Conservation (phyloP, 2,113 vertebrate species). For the Emydocephalus ijimae region DNA sequence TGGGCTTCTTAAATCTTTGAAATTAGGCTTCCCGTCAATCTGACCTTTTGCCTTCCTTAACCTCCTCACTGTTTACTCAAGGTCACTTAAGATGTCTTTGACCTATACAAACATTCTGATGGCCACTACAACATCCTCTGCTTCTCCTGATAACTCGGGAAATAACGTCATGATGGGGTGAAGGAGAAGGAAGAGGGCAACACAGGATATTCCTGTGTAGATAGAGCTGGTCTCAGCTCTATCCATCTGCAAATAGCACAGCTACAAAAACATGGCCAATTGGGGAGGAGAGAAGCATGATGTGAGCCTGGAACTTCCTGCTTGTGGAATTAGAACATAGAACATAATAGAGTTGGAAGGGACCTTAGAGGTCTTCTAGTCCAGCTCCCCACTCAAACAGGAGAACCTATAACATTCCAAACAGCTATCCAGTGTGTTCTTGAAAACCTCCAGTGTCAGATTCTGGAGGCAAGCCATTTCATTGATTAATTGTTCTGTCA, state of each 20-base stretch:
- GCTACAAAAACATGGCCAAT: background rate
- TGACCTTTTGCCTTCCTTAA: background rate
- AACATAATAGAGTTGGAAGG: background rate
- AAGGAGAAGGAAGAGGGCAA: background rate
- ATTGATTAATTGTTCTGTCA: background rate
- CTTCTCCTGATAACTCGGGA: constrained; percentile 52
- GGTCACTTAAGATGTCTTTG: background rate
- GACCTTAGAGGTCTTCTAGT: background rate
- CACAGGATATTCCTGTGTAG: constrained; percentile 25
- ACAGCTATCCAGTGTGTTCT: background rate
- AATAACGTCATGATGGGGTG: background rate
- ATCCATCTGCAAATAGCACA: constrained; percentile 47
- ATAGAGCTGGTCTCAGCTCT: constrained; percentile 56
- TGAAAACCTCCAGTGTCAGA: background rate
- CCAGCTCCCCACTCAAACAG: background rate
- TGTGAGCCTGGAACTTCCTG: background rate
- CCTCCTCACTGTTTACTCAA: background rate
- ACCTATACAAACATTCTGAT: background rate
- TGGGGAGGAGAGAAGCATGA: background rate
- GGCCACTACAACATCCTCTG: rapidly evolving
- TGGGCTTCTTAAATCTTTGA: background rate
- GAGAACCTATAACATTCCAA: background rate
- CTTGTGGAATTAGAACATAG: background rate
- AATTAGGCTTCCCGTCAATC: background rate
- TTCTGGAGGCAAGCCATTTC: background rate